Conservation (phyloP, 2,888 invertebrate genomes). For the Psylliodes chrysocephalus region DNA sequence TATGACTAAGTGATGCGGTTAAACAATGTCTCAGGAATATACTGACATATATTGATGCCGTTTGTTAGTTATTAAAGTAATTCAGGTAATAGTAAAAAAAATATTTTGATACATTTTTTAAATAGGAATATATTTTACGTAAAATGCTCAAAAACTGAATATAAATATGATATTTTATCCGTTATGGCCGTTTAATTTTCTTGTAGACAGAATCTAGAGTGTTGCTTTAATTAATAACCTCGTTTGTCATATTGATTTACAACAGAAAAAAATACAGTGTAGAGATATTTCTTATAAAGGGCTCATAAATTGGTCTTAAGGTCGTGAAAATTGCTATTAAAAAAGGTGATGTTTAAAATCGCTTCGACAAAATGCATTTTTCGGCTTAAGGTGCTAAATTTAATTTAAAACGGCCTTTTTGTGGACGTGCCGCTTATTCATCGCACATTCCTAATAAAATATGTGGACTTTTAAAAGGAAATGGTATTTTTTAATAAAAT, state of each 20-base stretch:
- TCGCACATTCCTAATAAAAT: constrained; percentile 6
- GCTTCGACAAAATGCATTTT: constrained; percentile 28
- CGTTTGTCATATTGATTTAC: constrained; percentile 27
- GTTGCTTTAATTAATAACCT: constrained; percentile 20
- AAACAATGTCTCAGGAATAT: too few relatives aligned
- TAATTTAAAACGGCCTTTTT: constrained; percentile 31
- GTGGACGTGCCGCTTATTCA: constrained; percentile 26
- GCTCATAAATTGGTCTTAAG: constrained; percentile 32
- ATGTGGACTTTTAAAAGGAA: constrained; percentile 4
- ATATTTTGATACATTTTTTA: too few relatives aligned
- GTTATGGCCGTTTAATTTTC: constrained; percentile 8
- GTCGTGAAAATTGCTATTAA: constrained; percentile 31
- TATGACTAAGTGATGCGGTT: too few relatives aligned
- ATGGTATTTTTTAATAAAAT: constrained; percentile 15
- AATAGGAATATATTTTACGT: too few relatives aligned
- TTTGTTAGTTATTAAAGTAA: too few relatives aligned
- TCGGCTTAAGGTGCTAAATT: constrained; percentile 33
- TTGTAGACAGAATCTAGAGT: constrained; percentile 9
- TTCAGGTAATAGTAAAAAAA: too few relatives aligned
- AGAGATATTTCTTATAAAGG: constrained; percentile 26
- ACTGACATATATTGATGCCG: too few relatives aligned
- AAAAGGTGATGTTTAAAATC: constrained; percentile 31
- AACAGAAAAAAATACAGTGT: constrained; percentile 21
- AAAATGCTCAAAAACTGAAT: not conserved
- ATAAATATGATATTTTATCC: not conserved